These are phyloP conservation scores for Sitodiplosis mosellana DNA, from an alignment of 1,140 invertebrate genomes.

Conservation along the genomic window DNA sequence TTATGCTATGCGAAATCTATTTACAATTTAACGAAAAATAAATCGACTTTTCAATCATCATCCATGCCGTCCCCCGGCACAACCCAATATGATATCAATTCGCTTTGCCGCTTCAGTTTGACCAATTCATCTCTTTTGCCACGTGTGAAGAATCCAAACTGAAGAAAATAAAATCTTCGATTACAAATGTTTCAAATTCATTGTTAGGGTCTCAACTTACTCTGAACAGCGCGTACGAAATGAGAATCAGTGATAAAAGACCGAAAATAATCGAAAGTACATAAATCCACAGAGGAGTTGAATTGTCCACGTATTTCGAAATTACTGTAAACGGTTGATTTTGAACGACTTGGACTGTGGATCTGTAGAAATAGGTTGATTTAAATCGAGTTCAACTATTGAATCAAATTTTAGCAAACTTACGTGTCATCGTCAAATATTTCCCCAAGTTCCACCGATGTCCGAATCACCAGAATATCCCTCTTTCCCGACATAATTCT, in stretches of 20 bases:
- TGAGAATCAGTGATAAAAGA: slow-evolving; percentile 12
- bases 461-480: background rate
- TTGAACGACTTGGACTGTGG: background rate
- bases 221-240: slow-evolving; percentile 18
- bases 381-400: background rate
- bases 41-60: too few species aligned
- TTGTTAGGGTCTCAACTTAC: too few species aligned
- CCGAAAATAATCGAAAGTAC: slow-evolving; percentile 17
- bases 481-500: background rate
- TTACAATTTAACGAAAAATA: too few species aligned
- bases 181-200: background rate
- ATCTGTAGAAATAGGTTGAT: background rate
- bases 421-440: background rate
- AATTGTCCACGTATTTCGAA: slow-evolving; percentile 15
- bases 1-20: too few species aligned
- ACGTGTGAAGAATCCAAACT: background rate
- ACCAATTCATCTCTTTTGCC: background rate
- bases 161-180: background rate
- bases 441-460: background rate
- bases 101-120: background rate
- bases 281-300: slow-evolving; percentile 15
- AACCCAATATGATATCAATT: background rate
- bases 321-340: slow-evolving; percentile 14
- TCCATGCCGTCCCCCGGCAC: too few species aligned
- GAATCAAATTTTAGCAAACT: background rate